Base-by-base conservation (phyloP, 2,113 vertebrate genomes). In the Tylochromis polylepis region DNA sequence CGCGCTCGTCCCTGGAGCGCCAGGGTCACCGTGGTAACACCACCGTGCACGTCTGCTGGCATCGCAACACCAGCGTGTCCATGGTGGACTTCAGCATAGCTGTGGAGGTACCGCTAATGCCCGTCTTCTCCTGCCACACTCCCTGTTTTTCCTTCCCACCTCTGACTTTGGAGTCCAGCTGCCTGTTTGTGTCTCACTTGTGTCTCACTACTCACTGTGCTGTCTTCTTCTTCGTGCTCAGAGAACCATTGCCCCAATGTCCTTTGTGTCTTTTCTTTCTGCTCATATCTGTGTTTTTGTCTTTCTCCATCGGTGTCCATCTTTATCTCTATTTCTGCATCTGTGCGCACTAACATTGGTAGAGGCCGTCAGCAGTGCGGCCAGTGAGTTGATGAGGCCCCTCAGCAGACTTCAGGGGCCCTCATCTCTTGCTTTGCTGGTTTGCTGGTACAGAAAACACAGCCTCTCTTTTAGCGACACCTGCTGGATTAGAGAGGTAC, bases 81-180 rank as follows among this genome's bases (percentile, higher is more conserved):
- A 98, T 99, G 98, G 95, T 99, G 97, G 99, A 99, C 96, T 99
- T 99, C 91, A 99, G 98, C 91, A 94, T 98, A 77, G 98, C 99
- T 4, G 98, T 98, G 92, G 98, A 99, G 99, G 99, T 99, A 91
- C 79, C 8, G 0, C n/a, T 2, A 20, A 65, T 24, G 55, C 31
- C 60, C 4, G 6, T 81, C 38, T 59, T 79, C 59, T 27, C 20
- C 16, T 20, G 27, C 27, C 27, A 51, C 70, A 77, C 46, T 29
- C 18, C 27, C 43, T 14, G 11, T 31, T 77, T 75, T 46, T 31
- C 24, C 70, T 75, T 51, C 24, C 70, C 24, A 31, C 24, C 27
- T 77, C 16, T 31, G 43, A 2, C 24, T 51, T 29, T 31, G 43
- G 6, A 20, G 43, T 51, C 43, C 70, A 77, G 1, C 6, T 31